Percentiles rank a stretch among this genome's conserved stretches.
Evolutionary conservation across 2,888 invertebrate genomes (phyloP).

Genomic region (Hybos culiciformis): DNA sequence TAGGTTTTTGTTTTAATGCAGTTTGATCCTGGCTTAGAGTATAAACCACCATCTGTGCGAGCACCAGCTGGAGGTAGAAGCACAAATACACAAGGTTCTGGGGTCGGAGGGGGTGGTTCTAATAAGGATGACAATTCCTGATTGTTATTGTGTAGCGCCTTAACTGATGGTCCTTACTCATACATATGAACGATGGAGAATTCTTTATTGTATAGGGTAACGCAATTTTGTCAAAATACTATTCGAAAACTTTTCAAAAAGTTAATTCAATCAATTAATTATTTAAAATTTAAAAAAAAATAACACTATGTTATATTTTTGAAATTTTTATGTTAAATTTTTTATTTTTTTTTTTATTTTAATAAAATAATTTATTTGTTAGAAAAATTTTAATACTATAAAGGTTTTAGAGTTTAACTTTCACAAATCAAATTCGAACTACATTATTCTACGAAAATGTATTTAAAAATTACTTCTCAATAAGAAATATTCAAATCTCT

Average conservation of each 20-base stretch:
- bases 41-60: conserved; percentile 69
- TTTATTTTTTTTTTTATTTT: neutral
- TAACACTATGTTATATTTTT: neutral
- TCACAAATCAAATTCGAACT: too few species aligned
- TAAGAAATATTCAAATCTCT: too few species aligned
- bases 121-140: conserved; percentile 92
- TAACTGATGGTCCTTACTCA: conserved; percentile 90
- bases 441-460: too few species aligned
- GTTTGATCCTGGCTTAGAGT: conserved; percentile 95
- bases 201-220: conserved; percentile 32
- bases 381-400: too few species aligned
- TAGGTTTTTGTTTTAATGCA: conserved; percentile 97
- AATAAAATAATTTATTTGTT: too few species aligned
- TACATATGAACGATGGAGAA: conserved; percentile 39
- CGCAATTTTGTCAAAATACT: conserved; percentile 30
- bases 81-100: conserved; percentile 41
- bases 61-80: conserved; percentile 36
- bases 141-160: conserved; percentile 98
- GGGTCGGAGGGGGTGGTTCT: conserved; percentile 49
- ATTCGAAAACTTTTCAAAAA: conserved; percentile 17
- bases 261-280: too few species aligned
- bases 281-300: too few species aligned
- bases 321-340: neutral
- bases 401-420: too few species aligned
- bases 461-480: too few species aligned